Evolutionary conservation across 1,140 invertebrate genomes (phyloP).

Genomic region (Drosophila aff.): DNA sequence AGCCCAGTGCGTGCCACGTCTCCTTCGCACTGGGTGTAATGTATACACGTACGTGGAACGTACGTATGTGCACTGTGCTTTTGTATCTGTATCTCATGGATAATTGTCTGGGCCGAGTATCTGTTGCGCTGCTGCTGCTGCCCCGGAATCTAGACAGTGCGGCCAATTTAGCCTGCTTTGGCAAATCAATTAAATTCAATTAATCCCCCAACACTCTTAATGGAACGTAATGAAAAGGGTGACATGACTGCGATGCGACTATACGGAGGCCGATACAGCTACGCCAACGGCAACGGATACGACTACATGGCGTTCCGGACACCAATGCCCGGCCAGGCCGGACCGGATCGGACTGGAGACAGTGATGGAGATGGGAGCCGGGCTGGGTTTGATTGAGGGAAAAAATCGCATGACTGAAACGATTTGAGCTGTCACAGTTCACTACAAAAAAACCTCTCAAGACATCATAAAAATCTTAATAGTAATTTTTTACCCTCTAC

Average conservation of each 20-base stretch:
- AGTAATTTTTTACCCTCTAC: too few relatives aligned
- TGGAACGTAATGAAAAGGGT: slow-evolving; percentile 85
- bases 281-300: slow-evolving; percentile 65
- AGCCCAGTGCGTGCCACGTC: slow-evolving; percentile 42
- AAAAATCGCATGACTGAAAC: slow-evolving; percentile 76
- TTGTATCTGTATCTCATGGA: slow-evolving; percentile 50
- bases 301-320: slow-evolving; percentile 78
- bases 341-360: slow-evolving; percentile 38
- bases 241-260: slow-evolving; percentile 75
- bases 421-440: slow-evolving; percentile 64
- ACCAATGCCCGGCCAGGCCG: slow-evolving; percentile 26
- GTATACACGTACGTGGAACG: slow-evolving; percentile 36
- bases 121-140: slow-evolving; percentile 57
- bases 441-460: slow-evolving; percentile 22
- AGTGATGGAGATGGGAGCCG: slow-evolving; percentile 19
- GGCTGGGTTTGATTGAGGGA: slow-evolving; percentile 37
- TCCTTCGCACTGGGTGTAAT: slow-evolving; percentile 53
- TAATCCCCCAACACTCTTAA: slow-evolving; percentile 85
- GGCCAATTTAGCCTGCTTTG: slow-evolving; percentile 85
- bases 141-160: slow-evolving; percentile 81
- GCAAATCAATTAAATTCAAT: slow-evolving; percentile 85
- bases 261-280: slow-evolving; percentile 38
- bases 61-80: not conserved
- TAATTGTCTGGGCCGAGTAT: slow-evolving; percentile 62
- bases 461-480: not conserved